Evolutionary conservation across 1,140 invertebrate genomes (phyloP), one percentile per base, ranked within the genome.

Genomic region (Cryptotermes secundus): DNA sequence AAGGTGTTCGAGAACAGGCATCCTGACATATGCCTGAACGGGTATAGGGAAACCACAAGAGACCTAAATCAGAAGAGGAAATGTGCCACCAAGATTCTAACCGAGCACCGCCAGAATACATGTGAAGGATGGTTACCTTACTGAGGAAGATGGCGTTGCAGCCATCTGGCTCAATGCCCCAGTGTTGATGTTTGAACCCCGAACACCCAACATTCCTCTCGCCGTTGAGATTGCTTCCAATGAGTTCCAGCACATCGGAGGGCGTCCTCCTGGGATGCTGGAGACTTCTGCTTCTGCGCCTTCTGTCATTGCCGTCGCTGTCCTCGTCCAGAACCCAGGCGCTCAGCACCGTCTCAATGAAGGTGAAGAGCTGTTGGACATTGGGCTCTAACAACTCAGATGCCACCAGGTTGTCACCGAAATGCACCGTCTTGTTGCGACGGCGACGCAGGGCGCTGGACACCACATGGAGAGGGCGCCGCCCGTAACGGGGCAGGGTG

Each of bases 341-440:
- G 80, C 87, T 88, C 31, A 89, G 86, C 79, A 88, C 88, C 81
- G 86, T 92, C 88, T 95, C 94, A 82, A 95, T 94, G 87, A 95
- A 95, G 88, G 93, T 94, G 88, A 95, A 95, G 84, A 95, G 90
- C 89, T 95, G 93, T 88, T 95, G 93, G n/a, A 95, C 94, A 88
- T 95, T 95, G n/a, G 93, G 92, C 87, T 94, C 92, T 89, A 91
- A 90, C 87, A 86, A 86, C 82, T 87, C 88, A 24, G 82, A 34
- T 3, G 81, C 91, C 42, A 94, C 89, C 10, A 94, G 90, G 87
- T 93, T 94, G 87, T 94, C 94, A 79, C 94, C 94, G 88, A 95
- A 95, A 89, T 95, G 94, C 24, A 95, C 94, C 65, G 94, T 95
- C 89, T 95, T 95, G 89, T 95, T 93, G 81, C 94, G 91, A 65